Conservation (phyloP, 2,888 invertebrate species). For the Drosophila mettleri region DNA sequence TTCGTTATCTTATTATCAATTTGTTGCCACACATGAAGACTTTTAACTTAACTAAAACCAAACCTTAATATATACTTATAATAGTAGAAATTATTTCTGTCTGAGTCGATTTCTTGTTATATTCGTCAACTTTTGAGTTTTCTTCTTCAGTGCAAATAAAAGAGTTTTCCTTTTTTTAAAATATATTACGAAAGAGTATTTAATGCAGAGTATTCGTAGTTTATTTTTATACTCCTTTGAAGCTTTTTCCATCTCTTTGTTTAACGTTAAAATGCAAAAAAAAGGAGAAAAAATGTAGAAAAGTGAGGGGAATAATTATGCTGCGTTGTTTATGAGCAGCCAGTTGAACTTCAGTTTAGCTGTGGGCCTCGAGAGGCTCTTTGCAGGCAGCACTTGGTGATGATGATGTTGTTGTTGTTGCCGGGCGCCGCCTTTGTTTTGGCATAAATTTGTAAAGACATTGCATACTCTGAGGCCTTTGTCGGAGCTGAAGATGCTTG, state of each 20-base stretch:
- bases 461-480: conserved; percentile 43
- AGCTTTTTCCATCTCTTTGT: not conserved
- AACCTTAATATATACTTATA: too few species aligned
- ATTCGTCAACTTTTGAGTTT: too few species aligned
- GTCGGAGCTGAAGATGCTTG: conserved; percentile 44
- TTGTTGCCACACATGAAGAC: too few species aligned
- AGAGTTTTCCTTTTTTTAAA: too few species aligned
- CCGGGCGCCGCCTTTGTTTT: conserved; percentile 52
- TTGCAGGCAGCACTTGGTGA: conserved; percentile 58
- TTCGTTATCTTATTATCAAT: not conserved
- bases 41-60: not conserved
- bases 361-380: conserved; percentile 52
- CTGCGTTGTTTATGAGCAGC: conserved; percentile 55
- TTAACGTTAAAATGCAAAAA: conserved; percentile 37
- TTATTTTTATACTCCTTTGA: not conserved
- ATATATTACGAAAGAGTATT: not conserved
- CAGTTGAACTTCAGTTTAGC: conserved; percentile 44
- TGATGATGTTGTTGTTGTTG: conserved; percentile 39
- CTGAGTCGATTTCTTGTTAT: too few species aligned
- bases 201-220: conserved; percentile 17
- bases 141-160: too few species aligned
- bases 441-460: conserved; percentile 56
- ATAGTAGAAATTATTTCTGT: too few species aligned
- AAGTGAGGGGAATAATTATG: conserved; percentile 56
- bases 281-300: not conserved